Evolutionary conservation across 2,888 invertebrate genomes (phyloP).

Genomic region (Sipha maydis): DNA sequence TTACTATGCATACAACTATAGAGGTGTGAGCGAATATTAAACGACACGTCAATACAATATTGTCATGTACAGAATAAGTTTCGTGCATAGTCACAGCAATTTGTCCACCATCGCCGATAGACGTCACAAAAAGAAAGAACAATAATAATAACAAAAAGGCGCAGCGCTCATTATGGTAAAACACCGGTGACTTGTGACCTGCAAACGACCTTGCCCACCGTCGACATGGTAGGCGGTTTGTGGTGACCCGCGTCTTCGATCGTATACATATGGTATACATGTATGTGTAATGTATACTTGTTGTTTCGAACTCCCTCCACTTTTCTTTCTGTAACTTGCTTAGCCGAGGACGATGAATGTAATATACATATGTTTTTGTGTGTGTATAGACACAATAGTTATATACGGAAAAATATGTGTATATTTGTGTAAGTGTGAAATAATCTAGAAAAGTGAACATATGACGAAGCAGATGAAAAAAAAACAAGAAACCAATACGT

Average conservation of each 20-base stretch:
- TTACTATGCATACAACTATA: not conserved
- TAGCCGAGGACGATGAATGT: conserved; percentile 10
- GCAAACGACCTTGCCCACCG: conserved; percentile 53
- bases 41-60: not conserved
- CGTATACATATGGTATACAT: not conserved
- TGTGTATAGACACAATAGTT: not conserved
- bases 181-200: conserved; percentile 56
- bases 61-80: not conserved
- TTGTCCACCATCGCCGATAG: conserved; percentile 11
- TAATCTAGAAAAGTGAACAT: not conserved
- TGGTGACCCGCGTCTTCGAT: conserved; percentile 29
- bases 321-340: not conserved
- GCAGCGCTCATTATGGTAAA: conserved; percentile 51
- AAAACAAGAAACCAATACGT: not conserved
- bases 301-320: not conserved
- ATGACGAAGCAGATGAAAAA: not conserved
- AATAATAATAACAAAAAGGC: conserved; percentile 46
- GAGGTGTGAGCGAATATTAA: conserved; percentile 4
- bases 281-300: not conserved
- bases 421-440: too few species aligned
- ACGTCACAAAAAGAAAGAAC: conserved; percentile 23
- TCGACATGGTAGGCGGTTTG: conserved; percentile 32
- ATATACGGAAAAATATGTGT: not conserved
- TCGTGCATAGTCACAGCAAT: not conserved
- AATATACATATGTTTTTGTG: too few species aligned